Evolutionary conservation across 1,140 invertebrate genomes (phyloP), one percentile per base, ranked within the genome.

Genomic region (Melanaphis sacchari): DNA sequence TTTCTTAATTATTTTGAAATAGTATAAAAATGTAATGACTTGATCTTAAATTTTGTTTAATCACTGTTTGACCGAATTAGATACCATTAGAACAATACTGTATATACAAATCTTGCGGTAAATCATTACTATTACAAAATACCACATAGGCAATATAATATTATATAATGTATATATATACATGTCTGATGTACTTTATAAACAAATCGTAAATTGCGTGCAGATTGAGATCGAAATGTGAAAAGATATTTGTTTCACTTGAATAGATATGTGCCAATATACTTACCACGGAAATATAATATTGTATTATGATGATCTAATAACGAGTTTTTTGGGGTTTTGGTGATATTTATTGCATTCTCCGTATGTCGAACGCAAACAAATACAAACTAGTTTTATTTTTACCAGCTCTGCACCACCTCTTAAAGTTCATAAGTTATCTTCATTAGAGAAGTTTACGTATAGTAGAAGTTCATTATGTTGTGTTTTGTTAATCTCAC

Each of bases 361-460:
- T 85, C n/a, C 76, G 76, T 36, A 6, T 31, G 46, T 1, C 22
- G 38, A 22, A 43, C 5, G 15, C 40, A 18, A 85, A 18, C 15
- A 43, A 43, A 41, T 9, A 40, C 26, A 43, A 85, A 85, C 41
- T 18, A 85, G 40, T 85, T 85, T 82, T 38, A 31, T 85, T 85
- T 43, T 85, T 40, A 40, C 22, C 8, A 11, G 82, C 8, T 26
- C 3, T 31, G 54, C 9, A 31, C 26, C 5, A 76, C 31, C 84
- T 41, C 82, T 31, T 43, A 43, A 85, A 85, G 84, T 85, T 43
- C 84, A 85, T 26, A 31, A 85, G 40, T 9, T 26, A 85, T 85
- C 84, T 85, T 43, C 84, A 43, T 85, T 85, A 85, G 40, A 85
- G 40, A 85, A 85, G 84, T 85, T 43, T 15, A 41, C 84, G 82